A percentile compares a stretch with the other conserved stretches of the same genome.
phyloP scores from a whole-genome alignment of 2,888 invertebrate genomes.

The Phasia obesa region DNA sequence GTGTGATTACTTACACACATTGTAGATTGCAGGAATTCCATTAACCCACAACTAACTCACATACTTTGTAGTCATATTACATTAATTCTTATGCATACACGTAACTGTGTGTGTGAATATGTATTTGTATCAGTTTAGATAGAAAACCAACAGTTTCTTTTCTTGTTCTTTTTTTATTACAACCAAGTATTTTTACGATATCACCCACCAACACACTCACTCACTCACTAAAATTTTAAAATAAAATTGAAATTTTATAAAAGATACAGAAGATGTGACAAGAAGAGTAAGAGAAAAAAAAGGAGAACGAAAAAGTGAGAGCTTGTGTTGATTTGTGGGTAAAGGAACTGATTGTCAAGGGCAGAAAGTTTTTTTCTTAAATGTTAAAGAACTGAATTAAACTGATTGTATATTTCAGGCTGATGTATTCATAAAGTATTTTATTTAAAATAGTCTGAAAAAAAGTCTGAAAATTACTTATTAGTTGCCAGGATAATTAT shows the following conservation, averaged over 20 bases:
- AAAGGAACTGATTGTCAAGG: neutral
- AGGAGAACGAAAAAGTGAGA: neutral
- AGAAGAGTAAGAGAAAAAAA: neutral
- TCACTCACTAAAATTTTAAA: slow-evolving; percentile 42
- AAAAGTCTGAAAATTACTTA: no score
- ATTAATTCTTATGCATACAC: slow-evolving; percentile 1
- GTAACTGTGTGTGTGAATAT: neutral
- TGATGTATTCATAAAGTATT: no score
- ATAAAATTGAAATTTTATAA: slow-evolving; percentile 36
- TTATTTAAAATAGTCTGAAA: no score
- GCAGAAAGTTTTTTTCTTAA: neutral
- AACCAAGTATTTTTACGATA: slow-evolving; percentile 49
- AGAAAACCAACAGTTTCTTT: neutral
- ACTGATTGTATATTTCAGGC: no score
- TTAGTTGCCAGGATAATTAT: no score
- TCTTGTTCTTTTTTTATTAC: slow-evolving; percentile 19
- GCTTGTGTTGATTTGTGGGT: neutral
- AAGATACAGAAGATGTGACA: slow-evolving; percentile 8
- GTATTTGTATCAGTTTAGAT: neutral
- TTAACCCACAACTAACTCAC: slow-evolving; percentile 39
- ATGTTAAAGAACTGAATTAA: no score
- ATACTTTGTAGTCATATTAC: slow-evolving; percentile 31
- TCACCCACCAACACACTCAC: slow-evolving; percentile 5
- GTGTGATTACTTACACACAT: slow-evolving; percentile 24
- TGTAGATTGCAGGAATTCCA: slow-evolving; percentile 42